Base-by-base conservation (phyloP, 2,797 vertebrate species). In the Denticeps clupeoides region DNA sequence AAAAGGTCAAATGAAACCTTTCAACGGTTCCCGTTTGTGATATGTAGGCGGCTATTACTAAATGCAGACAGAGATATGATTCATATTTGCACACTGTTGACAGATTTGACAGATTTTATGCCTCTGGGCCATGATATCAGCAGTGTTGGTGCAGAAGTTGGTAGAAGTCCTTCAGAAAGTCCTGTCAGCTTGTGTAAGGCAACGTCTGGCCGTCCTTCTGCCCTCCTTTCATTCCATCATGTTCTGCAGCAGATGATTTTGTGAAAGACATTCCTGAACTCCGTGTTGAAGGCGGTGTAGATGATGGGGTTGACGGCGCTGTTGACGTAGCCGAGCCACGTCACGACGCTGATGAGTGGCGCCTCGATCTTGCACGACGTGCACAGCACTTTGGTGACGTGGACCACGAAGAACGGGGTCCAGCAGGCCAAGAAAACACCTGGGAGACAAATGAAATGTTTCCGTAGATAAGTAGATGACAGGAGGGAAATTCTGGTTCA, bases 241-340 rank as follows among this genome's bases (percentile, higher is more conserved):
- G 63, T 62, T 41, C 57, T 61, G 49, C 79, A 79, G 63, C 71
- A 78, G 49, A 84, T 65, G 19, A 83, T 65, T 62, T 78, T 83
- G 53, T 83, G 73, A 73, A 84, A 82, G 43, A 83, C 78, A 1
- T 70, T 81, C 47, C 82, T 73, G 66, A 84, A 84, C 59, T 84
- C 82, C 0, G 67, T 47, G 4, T 84, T 84, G 56, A 84, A 84
- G 31, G 69, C 72, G 0, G 82, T 84, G 72, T 84, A 84, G 60
- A 84, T 84, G 42, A 84, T 78, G 4, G 81, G 82, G 60, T 84
- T 84, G 31, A 84, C 62, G 0, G 81, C 80, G 2, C 82, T 84
- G 73, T 83, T 84, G 47, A 83, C 78, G 4, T 84, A 84, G 28
- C 82, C 81, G 1, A 84, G 75, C 82, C 82, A 84, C 0, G 82